Conservation (phyloP, 2,797 vertebrate genomes). For the Crenuchus spilurus region DNA sequence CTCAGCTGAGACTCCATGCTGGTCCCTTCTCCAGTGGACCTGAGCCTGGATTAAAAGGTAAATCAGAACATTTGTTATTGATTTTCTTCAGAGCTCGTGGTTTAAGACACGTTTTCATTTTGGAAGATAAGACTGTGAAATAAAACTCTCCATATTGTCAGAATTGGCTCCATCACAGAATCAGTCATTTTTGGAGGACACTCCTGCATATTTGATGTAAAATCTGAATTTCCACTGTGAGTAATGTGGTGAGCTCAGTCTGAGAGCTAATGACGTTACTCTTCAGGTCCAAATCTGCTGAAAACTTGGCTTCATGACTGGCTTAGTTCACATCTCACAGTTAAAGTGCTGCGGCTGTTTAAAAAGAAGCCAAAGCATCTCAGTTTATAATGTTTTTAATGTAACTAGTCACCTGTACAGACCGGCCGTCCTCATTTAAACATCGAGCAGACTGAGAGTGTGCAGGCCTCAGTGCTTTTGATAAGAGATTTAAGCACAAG, state of each 20-base stretch:
- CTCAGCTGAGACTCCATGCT: too few relatives aligned
- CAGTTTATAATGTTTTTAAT: too few relatives aligned
- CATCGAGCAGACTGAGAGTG: constrained; percentile 1
- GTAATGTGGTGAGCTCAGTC: not conserved
- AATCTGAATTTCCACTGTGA: not conserved
- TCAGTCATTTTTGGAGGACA: not conserved
- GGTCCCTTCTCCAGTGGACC: too few relatives aligned
- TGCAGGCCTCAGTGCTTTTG: constrained; percentile 31
- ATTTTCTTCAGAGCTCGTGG: not conserved
- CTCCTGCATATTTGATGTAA: not conserved
- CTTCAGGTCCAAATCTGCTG: not conserved
- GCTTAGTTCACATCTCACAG: too few relatives aligned
- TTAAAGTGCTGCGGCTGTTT: too few relatives aligned
- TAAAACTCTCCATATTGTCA: not conserved
- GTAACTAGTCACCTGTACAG: too few relatives aligned
- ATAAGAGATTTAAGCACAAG: constrained; percentile 23
- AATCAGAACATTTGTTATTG: not conserved
- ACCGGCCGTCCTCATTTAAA: constrained; percentile 37
- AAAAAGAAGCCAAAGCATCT: too few relatives aligned
- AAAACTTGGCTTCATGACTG: not conserved
- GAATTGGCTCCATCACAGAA: not conserved
- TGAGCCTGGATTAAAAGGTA: too few relatives aligned
- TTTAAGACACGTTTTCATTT: not conserved
- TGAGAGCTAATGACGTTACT: not conserved
- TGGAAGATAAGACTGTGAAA: not conserved